These are phyloP conservation scores for Eurystomus gularis DNA, from an alignment of 2,113 vertebrate genomes.

Conservation along the genomic window DNA sequence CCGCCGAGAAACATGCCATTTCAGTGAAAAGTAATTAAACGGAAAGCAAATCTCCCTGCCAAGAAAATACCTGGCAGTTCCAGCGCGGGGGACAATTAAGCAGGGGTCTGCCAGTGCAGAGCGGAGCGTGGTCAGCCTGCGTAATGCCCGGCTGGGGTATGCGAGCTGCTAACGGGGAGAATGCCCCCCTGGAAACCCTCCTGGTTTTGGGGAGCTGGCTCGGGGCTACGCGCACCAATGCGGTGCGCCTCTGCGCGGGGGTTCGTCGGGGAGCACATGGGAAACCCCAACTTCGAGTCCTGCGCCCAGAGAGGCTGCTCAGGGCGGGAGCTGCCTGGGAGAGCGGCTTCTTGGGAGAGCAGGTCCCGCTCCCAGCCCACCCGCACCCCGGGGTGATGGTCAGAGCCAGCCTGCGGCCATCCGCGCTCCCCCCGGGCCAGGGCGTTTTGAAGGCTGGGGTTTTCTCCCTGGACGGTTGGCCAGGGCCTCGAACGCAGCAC, in stretches of 20 bases:
- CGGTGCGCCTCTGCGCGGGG: fast-evolving
- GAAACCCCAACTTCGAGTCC: background rate
- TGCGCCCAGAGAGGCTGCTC: background rate
- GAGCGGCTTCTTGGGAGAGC: background rate
- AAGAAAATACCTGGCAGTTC: slow-evolving; percentile 61
- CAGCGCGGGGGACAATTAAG: background rate
- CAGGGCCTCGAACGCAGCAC: background rate
- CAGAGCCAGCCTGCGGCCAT: background rate
- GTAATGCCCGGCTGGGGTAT: background rate
- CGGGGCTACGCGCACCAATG: fast-evolving
- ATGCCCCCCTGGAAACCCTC: background rate
- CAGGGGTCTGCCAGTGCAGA: background rate
- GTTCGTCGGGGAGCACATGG: fast-evolving
- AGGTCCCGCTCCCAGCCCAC: background rate
- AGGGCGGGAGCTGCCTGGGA: background rate
- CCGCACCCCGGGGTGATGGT: fast-evolving
- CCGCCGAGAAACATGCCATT: slow-evolving; percentile 14
- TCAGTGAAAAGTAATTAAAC: slow-evolving; percentile 65
- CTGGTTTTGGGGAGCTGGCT: fast-evolving
- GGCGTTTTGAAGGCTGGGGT: background rate
- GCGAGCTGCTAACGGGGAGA: background rate
- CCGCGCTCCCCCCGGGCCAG: background rate
- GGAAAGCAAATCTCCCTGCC: slow-evolving; percentile 36
- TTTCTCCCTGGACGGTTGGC: background rate
- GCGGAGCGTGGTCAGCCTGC: background rate